A percentile compares a stretch with the other conserved stretches of the same genome.
phyloP scores from a whole-genome alignment of 2,888 invertebrate species.

The Erynnis tages region DNA sequence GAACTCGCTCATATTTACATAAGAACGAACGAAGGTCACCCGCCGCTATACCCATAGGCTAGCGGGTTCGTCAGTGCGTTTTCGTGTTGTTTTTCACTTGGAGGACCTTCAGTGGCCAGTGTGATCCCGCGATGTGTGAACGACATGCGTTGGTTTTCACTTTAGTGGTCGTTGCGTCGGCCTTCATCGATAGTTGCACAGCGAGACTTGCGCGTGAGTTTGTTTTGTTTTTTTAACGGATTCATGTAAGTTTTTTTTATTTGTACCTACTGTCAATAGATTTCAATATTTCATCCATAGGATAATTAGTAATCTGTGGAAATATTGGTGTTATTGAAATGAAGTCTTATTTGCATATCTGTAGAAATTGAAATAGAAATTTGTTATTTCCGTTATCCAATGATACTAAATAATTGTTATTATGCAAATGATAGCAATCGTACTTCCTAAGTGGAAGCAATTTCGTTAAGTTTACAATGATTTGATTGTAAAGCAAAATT shows the following conservation, averaged over 20 bases:
- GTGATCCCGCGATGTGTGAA: constrained; percentile 56
- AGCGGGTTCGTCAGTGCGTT: constrained; percentile 42
- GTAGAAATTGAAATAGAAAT: too few species aligned
- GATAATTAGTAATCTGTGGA: too few species aligned
- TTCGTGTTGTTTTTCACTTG: constrained; percentile 36
- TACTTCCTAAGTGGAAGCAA: not conserved
- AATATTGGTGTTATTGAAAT: too few species aligned
- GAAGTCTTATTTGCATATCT: too few species aligned
- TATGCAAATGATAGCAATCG: constrained; percentile 4
- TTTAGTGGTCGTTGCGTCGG: constrained; percentile 47
- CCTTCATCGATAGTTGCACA: constrained; percentile 49
- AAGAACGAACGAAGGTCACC: constrained; percentile 54
- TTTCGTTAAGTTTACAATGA: not conserved
- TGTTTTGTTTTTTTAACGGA: constrained; percentile 22
- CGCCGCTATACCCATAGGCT: constrained; percentile 41
- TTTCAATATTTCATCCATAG: too few species aligned
- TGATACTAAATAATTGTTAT: not conserved
- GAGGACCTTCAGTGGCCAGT: constrained; percentile 31
- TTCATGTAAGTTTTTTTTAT: too few species aligned
- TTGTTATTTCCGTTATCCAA: not conserved
- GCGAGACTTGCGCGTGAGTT: constrained; percentile 69
- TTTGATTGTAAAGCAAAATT: constrained; percentile 7
- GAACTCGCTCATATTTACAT: constrained; percentile 70
- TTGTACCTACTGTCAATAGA: too few species aligned
- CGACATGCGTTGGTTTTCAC: constrained; percentile 57